Evolutionary conservation across 2,797 vertebrate species (phyloP), one percentile per base, ranked within the genome.

Genomic region (Pangasius macronema): DNA sequence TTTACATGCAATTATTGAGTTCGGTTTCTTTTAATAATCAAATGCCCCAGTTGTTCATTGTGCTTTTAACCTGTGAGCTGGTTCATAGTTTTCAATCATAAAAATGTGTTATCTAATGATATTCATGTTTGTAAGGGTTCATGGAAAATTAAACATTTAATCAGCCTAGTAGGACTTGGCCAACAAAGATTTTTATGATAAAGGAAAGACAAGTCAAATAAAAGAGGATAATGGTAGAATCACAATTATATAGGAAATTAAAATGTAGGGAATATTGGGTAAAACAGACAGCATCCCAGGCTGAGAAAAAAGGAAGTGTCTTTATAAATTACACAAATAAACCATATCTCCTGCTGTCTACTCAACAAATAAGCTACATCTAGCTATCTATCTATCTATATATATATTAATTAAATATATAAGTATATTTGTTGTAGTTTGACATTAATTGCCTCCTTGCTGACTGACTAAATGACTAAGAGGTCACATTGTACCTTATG

Each of bases 401-500:
- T 46, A 46, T 0, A 46, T 46, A 8, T 46, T 46, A 46, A 46
- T 9, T 46, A 46, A 46, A 46, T 46, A 46, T 46, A 46, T 46
- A 8, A 46, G 42, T 46, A 46, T 46, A 46, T 46, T 46, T 0
- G 1, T 46, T 46, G 33, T 57, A 57, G 51, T 49, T 0, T n/a
- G 39, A 30, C 57, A 82, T 63, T 63, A 33, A 68, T 67, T 33
- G 42, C 18, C 42, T 83, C 42, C 6, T 20, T 51, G 42, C 82
- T 83, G 81, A 51, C 81, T 46, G n/a, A 67, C 42, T 22, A 67
- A 83, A 65, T 82, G 46, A 53, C 18, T 68, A 53, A 67, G 42
- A 22, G 42, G 61, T 67, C 82, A 83, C 16, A 68, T 22, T 67
- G 63, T 68, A 68, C 82, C n/a, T 68, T 51, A 6, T 27, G 20